Evolutionary conservation across 2,797 vertebrate genomes (phyloP), one percentile per base, ranked within the genome.

Genomic region (Uromys caudimaculatus): DNA sequence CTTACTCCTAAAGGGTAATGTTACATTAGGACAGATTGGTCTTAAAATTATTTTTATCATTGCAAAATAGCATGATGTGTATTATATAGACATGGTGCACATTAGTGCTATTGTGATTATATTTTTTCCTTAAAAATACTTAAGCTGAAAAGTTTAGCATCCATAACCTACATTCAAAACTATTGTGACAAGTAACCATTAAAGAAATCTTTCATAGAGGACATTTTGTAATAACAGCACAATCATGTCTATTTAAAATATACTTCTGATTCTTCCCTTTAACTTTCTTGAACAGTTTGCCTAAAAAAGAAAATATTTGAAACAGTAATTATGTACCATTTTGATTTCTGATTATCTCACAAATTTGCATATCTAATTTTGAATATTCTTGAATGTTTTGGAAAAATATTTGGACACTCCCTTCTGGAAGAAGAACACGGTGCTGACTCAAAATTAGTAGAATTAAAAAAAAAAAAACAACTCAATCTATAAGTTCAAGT

Each of bases 101-200:
- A 98, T 96, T 98, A 98, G 93, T 95, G 94, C 93, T 27, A 93
- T 27, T 47, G 35, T 52, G 58, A 58, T 50, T 41, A 62, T 88
- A 32, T 86, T 83, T 81, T 88, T 82, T 73, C 62, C 58, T 11
- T 52, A 69, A 27, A 90, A 67, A 84, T 0, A 91, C 5, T 95
- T 90, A 90, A 32, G 19, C 32, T 89, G 32, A 91, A 84, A 96
- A 62, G 11, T 90, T 96, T 88, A 91, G 94, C 90, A 64, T 41
- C 44, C 3, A 8, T 73, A n/a, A 62, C n/a, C 38, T 67, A 84
- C 0, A 88, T 89, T 29, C 10, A 83, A 67, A 69, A 35, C 50
- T 64, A 79, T 8, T 78, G 13, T 47, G 9, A 89, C 38, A 95
- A 82, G 29, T 73, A 64, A 69, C 64, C 29, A 67, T 78, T 64